Evolutionary conservation across 2,888 invertebrate species (phyloP).

Genomic region (Drosophila differens): DNA sequence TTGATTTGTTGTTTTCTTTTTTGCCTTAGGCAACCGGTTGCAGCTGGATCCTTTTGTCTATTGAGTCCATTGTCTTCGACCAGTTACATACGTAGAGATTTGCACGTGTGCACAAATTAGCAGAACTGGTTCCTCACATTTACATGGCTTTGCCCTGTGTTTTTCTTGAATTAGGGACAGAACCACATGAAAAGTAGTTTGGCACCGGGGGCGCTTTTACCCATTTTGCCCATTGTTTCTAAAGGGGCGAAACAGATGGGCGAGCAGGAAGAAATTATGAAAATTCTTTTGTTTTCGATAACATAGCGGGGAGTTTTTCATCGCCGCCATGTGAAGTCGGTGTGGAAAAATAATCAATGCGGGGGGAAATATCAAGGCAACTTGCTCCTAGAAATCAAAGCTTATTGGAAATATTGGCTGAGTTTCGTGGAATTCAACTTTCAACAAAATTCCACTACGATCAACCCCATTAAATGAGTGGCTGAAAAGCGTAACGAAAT

Average conservation of each 20-base stretch:
- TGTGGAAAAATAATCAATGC: conserved; percentile 38
- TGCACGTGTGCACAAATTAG: conserved; percentile 81
- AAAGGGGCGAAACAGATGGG: conserved; percentile 53
- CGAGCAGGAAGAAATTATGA: conserved; percentile 58
- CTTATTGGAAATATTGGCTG: conserved; percentile 50
- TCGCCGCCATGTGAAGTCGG: conserved; percentile 37
- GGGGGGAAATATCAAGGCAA: not conserved
- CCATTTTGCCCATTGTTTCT: conserved; percentile 59
- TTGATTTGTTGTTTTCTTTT: not conserved
- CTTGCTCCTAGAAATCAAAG: not conserved
- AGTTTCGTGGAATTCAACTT: conserved; percentile 22
- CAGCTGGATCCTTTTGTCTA: conserved; percentile 54
- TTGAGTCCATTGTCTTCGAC: conserved; percentile 37
- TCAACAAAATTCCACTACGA: conserved; percentile 43
- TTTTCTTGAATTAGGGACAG: conserved; percentile 50
- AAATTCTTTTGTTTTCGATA: conserved; percentile 63
- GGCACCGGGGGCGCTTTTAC: conserved; percentile 56
- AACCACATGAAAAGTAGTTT: conserved; percentile 52
- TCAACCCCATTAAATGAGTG: conserved; percentile 54
- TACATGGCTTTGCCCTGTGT: conserved; percentile 50
- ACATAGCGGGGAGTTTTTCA: conserved; percentile 34
- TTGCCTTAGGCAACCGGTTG: conserved; percentile 49
- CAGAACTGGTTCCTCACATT: conserved; percentile 68
- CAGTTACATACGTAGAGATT: conserved; percentile 47
- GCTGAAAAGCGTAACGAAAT: conserved; percentile 29